These are phyloP conservation scores for Aleiodes sp. DNA, from an alignment of 1,140 invertebrate genomes.

Conservation along the genomic window DNA sequence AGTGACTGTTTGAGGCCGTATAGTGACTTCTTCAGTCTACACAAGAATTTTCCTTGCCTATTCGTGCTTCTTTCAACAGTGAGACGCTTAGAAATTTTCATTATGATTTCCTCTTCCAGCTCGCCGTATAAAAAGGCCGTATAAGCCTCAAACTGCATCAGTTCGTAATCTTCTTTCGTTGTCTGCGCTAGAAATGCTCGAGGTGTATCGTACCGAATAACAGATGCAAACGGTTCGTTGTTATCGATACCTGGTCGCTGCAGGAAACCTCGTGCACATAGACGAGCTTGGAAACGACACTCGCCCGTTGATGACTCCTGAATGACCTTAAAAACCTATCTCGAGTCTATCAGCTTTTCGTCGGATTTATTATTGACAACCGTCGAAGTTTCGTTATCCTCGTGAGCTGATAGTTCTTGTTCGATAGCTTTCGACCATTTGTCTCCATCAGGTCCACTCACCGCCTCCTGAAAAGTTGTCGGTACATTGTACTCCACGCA, in stretches of 20 bases:
- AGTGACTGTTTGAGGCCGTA: slow-evolving; percentile 58
- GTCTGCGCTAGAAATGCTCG: slow-evolving; percentile 46
- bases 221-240: slow-evolving; percentile 41
- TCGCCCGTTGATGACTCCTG: not conserved
- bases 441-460: not conserved
- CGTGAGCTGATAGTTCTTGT: slow-evolving; percentile 45
- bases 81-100: slow-evolving; percentile 46
- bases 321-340: slow-evolving; percentile 51
- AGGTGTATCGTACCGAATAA: slow-evolving; percentile 45
- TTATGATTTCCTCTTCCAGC: slow-evolving; percentile 31
- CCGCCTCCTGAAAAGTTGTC: slow-evolving; percentile 22
- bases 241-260: slow-evolving; percentile 44
- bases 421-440: slow-evolving; percentile 44
- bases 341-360: slow-evolving; percentile 41
- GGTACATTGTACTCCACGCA: slow-evolving; percentile 1
- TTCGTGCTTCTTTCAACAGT: not conserved
- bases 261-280: slow-evolving; percentile 47
- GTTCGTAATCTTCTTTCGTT: slow-evolving; percentile 42
- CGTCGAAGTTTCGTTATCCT: slow-evolving; percentile 45
- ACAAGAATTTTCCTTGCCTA: slow-evolving; percentile 1
- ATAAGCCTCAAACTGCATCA: slow-evolving; percentile 37
- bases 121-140: slow-evolving; percentile 36
- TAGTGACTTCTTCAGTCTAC: slow-evolving; percentile 47
- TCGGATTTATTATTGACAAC: slow-evolving; percentile 38
- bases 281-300: slow-evolving; percentile 43